Base-by-base conservation (phyloP, 2,888 invertebrate species). In the Schizotus pectinicornis region DNA sequence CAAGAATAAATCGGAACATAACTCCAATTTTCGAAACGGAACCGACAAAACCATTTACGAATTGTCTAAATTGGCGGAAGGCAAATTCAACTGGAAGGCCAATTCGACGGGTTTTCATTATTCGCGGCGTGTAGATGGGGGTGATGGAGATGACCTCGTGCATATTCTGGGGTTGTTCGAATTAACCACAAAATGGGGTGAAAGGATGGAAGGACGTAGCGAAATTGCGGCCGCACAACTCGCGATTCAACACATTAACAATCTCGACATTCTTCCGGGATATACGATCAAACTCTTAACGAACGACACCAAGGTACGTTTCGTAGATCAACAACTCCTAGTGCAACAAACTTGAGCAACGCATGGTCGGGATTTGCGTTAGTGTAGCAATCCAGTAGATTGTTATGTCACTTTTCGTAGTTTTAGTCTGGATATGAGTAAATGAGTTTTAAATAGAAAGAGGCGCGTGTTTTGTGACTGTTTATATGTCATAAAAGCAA, bases 301-400 rank as follows among this genome's bases (percentile, higher is more conserved):
- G 67, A 94, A 94, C 75, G 93, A 95, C 73, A 94, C 94, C 0
- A 87, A 90, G 91, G 94, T 94, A 82, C 81, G 82, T 63, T 36
- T 31, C 33, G 9, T 31, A 31, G 30, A 12, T 22, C 11, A 30
- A 34, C n/a, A 12, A 14, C 12, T 8, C 2, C 34, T 32, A 33
- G 6, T n/a, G 6, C 14, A 6, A 50, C 14, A 5, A 12, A 22
- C 7, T n/a, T n/a, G n/a, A n/a, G n/a, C n/a, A n/a, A n/a, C n/a
- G n/a, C n/a, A n/a, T n/a, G n/a, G n/a, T n/a, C n/a, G 22, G 22
- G 5, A 5, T 22, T 22, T 22, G 22, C 3, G 22, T 43, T 42
- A 30, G 30, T 35, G 35, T n/a, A 13, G 7, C 1, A 37, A 37
- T n/a, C 13, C 13, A 1, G 8, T 13, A 22, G 22, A 22, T 45